Percentiles rank a stretch among this genome's conserved stretches.
Evolutionary conservation across 2,797 vertebrate genomes (phyloP).

Genomic region (Anas flavirostris): DNA sequence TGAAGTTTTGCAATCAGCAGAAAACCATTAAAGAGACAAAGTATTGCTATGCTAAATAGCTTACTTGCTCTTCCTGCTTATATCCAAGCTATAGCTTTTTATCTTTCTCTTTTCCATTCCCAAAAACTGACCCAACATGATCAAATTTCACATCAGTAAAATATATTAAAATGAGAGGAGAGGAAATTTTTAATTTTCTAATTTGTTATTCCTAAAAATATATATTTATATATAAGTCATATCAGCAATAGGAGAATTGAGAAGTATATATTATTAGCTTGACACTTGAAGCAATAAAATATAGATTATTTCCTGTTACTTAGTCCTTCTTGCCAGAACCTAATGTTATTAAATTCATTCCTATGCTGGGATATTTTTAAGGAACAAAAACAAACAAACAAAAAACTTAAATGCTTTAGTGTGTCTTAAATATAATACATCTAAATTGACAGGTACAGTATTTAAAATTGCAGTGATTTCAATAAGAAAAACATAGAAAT

Average conservation of each 20-base stretch:
- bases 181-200: not conserved
- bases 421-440: not conserved
- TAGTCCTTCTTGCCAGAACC: not conserved
- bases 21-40: constrained; percentile 45
- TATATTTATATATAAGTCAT: not conserved
- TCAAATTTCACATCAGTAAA: not conserved
- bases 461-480: not conserved
- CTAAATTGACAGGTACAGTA: not conserved
- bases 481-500: not conserved
- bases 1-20: constrained; percentile 1
- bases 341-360: not conserved
- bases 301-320: not conserved
- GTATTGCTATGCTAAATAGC: not conserved
- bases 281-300: not conserved
- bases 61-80: not conserved
- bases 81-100: not conserved
- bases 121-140: not conserved
- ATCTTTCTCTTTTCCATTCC: not conserved
- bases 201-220: not conserved
- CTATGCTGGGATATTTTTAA: not conserved
- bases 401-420: not conserved
- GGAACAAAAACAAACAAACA: not conserved
- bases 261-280: not conserved
- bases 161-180: not conserved
- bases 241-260: not conserved